Base-by-base conservation (phyloP, 2,113 vertebrate species). In the Ceyx melanurus region DNA sequence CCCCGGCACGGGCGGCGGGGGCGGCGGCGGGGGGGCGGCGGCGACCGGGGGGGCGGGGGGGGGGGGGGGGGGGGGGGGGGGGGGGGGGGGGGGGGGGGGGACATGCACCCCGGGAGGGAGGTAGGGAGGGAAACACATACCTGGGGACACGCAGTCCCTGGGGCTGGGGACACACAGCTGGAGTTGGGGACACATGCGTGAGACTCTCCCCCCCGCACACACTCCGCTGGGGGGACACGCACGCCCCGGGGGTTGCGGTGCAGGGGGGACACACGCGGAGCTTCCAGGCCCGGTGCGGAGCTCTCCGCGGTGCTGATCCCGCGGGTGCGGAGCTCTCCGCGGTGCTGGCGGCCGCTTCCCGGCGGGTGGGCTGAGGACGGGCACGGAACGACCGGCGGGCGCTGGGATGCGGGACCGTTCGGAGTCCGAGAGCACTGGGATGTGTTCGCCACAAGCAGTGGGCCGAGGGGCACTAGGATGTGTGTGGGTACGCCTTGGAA, bases 11-110 rank as follows among this genome's bases (percentile, higher is more conserved):
- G 76, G 92, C 58, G 80, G 92, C 43, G 81, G 88, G 81, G 56
- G 97, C 97, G 96, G 97, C 95, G 97, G 97, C 94, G 80, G 88
- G 88, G 10, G 15, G 0, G 12, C 97, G 96, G 97, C 95, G 97
- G 97, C 94, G 80, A n/a, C n/a, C n/a, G n/a, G n/a, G 88, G 88
- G n/a, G 76, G 92, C 58, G 80, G 92, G 40, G 81, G 88, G 81
- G 56, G 97, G 97, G 96, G 97, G 95, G 97, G 97, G 80, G 88
- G 88, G 80, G 88, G 88, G 80, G 88, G 88, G 80, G 88, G 88
- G 80, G 88, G 88, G 80, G 88, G 88, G 80, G 88, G 88, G 10
- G 15, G 0, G 12, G 28, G 29, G 37, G 60, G 64, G 50, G 23
- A 26, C 26, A 28, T 22, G 42, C 53, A 5, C n/a, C 1, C 1